Percentiles rank a stretch among this genome's conserved stretches.
These are phyloP conservation scores for Agrotis ipsilon DNA, from an alignment of 2,888 invertebrate species.

Conservation along the genomic window DNA sequence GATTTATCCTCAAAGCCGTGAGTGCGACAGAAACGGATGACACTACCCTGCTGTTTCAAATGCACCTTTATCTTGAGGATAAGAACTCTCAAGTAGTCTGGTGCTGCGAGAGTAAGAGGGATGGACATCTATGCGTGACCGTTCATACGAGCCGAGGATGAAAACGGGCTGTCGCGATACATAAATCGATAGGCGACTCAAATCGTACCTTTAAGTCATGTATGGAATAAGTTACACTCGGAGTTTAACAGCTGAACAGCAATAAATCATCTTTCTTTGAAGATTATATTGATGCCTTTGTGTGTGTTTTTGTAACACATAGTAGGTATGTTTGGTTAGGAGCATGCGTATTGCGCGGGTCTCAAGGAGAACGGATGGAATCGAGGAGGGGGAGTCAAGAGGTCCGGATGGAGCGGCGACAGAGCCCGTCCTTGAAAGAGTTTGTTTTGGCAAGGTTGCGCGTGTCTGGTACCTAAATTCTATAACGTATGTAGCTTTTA, in stretches of 20 bases:
- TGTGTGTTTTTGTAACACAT: conserved; percentile 60
- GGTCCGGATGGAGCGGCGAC: conserved; percentile 73
- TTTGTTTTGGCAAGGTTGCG: conserved; percentile 79
- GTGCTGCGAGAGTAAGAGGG: conserved; percentile 72
- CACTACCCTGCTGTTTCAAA: conserved; percentile 67
- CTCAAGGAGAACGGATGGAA: conserved; percentile 61
- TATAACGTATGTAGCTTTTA: conserved; percentile 15
- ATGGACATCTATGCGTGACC: conserved; percentile 77
- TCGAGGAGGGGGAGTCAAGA: conserved; percentile 72
- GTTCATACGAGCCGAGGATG: conserved; percentile 77
- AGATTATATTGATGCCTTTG: conserved; percentile 67
- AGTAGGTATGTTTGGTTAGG: conserved; percentile 57
- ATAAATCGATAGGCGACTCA: conserved; percentile 68
- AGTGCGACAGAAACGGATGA: conserved; percentile 69
- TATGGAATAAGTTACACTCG: conserved; percentile 50
- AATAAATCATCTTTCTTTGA: conserved; percentile 74
- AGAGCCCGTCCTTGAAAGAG: conserved; percentile 79
- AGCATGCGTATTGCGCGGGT: conserved; percentile 74
- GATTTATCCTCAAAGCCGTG: conserved; percentile 68
- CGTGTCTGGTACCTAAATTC: conserved; percentile 47
- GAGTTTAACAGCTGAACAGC: conserved; percentile 62
- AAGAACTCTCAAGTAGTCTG: conserved; percentile 64
- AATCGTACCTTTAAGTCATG: conserved; percentile 61
- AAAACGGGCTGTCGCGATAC: conserved; percentile 71
- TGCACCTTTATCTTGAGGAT: conserved; percentile 61